Base-by-base conservation (phyloP, 2,797 vertebrate species). In the Gouania willdenowi region DNA sequence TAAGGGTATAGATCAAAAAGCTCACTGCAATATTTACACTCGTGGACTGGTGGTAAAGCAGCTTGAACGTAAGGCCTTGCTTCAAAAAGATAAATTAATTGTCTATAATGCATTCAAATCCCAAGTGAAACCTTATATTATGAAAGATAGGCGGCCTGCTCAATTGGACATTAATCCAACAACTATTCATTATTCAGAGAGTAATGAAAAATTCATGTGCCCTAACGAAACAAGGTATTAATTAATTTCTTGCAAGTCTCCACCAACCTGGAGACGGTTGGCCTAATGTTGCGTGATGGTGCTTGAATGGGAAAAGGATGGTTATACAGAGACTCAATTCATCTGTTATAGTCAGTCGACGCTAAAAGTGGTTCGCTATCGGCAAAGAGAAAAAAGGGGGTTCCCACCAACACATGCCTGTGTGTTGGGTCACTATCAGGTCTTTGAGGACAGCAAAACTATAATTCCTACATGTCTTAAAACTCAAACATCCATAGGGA, bases 201-300 rank as follows among this genome's bases (percentile, higher is more conserved):
- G 74, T 84, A 83, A 87, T 87, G 79, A 83, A 86, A 86, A 75
- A 86, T 85, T 68, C 30, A 81, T 82, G 77, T 80, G 75, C 78
- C 82, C 79, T 77, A 83, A 87, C 78, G 71, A 87, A 86, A 84
- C 46, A 41, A 66, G 68, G 72, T 86, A 82, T 84, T 85, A 84
- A 84, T 87, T 85, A 77, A 82, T 86, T 83, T 84, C 65, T 78
- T 65, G 70, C 77, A 79, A 75, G 77, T 68, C 48, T 62, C 75
- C 61, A 63, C 60, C 76, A 84, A 81, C 72, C 69, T 71, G 57
- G 57, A 70, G 55, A 79, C 63, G 55, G 64, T 56, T 59, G 71
- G 75, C 55, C 55, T 82, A 82, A 87, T 83, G 72, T 72, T 78
- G 75, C 57, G 52, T 80, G 74, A 67, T 67, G 58, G 68, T 56